Evolutionary conservation across 2,113 vertebrate species (phyloP).

Genomic region (Pollachius pollachius): DNA sequence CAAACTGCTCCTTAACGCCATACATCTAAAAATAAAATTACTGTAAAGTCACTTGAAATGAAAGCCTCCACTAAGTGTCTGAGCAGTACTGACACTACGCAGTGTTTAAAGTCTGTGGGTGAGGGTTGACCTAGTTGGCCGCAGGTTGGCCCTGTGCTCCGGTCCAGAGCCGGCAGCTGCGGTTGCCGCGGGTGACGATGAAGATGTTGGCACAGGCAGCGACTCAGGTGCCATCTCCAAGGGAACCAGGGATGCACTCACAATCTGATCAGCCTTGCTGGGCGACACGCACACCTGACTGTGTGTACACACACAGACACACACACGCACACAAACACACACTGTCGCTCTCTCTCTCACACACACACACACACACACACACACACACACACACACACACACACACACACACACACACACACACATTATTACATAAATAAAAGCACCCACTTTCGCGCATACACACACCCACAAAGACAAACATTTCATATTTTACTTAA

Average conservation of each 20-base stretch:
- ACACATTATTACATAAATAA: too few species aligned
- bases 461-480: too few species aligned
- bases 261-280: constrained; percentile 61
- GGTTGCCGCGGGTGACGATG: constrained; percentile 59
- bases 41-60: too few species aligned
- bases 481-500: too few species aligned
- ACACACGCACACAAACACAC: constrained; percentile 35
- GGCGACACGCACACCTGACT: constrained; percentile 62
- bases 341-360: too few species aligned
- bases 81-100: too few species aligned
- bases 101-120: not conserved
- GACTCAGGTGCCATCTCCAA: constrained; percentile 65
- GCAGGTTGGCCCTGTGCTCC: constrained; percentile 1
- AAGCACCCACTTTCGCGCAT: too few species aligned
- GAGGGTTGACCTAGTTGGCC: constrained; percentile 60
- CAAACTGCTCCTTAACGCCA: too few species aligned
- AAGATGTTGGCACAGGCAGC: constrained; percentile 66
- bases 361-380: not conserved
- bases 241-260: constrained; percentile 55
- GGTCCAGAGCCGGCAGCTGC: constrained; percentile 51
- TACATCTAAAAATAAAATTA: too few species aligned
- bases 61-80: too few species aligned
- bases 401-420: too few species aligned
- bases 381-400: too few species aligned
- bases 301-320: constrained; percentile 25